Percentiles rank a stretch among this genome's conserved stretches.
Evolutionary conservation across 2,113 vertebrate genomes (phyloP).

Genomic region (Notothenia rossii): DNA sequence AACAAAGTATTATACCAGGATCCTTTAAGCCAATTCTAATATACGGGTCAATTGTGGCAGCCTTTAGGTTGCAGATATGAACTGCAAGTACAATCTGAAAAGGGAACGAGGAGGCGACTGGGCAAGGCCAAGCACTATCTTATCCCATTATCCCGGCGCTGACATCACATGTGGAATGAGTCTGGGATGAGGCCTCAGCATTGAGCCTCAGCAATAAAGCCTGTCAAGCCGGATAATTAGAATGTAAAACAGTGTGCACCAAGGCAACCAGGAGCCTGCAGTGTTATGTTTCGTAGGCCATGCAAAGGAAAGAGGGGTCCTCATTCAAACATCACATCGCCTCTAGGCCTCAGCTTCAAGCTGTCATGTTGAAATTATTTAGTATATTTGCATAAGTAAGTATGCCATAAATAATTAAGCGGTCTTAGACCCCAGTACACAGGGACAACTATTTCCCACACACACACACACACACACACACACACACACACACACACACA

Average conservation of each 20-base stretch:
- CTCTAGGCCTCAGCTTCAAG: slow-evolving; percentile 79
- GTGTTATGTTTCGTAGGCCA: slow-evolving; percentile 76
- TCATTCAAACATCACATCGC: slow-evolving; percentile 75
- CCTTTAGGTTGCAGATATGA: slow-evolving; percentile 34
- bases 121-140: slow-evolving; percentile 70
- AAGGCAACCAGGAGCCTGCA: slow-evolving; percentile 70
- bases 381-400: slow-evolving; percentile 86
- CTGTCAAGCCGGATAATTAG: slow-evolving; percentile 82
- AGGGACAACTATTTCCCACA: slow-evolving; percentile 39
- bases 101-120: slow-evolving; percentile 42
- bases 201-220: slow-evolving; percentile 80
- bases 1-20: not conserved
- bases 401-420: slow-evolving; percentile 83
- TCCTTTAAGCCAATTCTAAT: slow-evolving; percentile 39
- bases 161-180: slow-evolving; percentile 81
- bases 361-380: slow-evolving; percentile 85
- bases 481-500: too few relatives aligned
- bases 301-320: slow-evolving; percentile 66
- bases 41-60: slow-evolving; percentile 31
- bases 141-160: slow-evolving; percentile 81
- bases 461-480: slow-evolving; percentile 7
- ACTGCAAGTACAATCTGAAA: slow-evolving; percentile 42
- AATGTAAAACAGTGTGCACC: slow-evolving; percentile 83
- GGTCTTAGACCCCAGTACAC: slow-evolving; percentile 46
- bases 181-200: slow-evolving; percentile 75